A percentile compares a stretch with the other conserved stretches of the same genome.
These are phyloP conservation scores for Pedionomus torquatus DNA, from an alignment of 2,113 vertebrate genomes.

Conservation along the genomic window DNA sequence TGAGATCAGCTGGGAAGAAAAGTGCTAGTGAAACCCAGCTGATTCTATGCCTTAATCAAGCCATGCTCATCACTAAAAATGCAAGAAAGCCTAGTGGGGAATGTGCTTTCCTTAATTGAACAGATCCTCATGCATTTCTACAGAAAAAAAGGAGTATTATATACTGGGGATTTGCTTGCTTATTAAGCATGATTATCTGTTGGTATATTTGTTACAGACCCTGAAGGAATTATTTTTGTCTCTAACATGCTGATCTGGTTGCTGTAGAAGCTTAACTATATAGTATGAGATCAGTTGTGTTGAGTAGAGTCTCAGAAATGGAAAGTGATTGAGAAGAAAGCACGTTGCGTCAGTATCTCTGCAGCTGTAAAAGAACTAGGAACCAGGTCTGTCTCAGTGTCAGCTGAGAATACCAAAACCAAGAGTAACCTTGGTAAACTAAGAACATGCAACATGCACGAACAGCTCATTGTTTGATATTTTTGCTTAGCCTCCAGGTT, in stretches of 20 bases:
- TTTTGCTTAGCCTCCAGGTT: neutral
- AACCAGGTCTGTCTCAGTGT: neutral
- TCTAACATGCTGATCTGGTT: neutral
- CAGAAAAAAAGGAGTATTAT: neutral
- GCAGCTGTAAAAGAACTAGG: neutral
- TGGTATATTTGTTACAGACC: neutral
- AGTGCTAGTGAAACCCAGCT: rapidly evolving
- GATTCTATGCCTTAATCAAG: neutral
- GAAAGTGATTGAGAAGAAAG: neutral
- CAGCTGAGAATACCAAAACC: neutral
- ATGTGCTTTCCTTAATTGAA: neutral
- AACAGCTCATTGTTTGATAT: neutral
- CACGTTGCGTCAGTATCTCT: neutral
- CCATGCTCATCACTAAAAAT: neutral
- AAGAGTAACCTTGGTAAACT: neutral
- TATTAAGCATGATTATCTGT: neutral
- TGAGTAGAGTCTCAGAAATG: neutral
- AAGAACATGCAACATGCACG: neutral
- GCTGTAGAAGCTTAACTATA: neutral
- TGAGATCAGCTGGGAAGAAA: neutral
- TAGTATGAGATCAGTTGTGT: neutral
- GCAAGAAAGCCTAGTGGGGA: neutral
- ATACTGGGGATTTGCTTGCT: neutral
- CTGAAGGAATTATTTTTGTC: neutral
- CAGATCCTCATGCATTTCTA: neutral